Base-by-base conservation (phyloP, 2,113 vertebrate genomes). In the Neotoma lepida region DNA sequence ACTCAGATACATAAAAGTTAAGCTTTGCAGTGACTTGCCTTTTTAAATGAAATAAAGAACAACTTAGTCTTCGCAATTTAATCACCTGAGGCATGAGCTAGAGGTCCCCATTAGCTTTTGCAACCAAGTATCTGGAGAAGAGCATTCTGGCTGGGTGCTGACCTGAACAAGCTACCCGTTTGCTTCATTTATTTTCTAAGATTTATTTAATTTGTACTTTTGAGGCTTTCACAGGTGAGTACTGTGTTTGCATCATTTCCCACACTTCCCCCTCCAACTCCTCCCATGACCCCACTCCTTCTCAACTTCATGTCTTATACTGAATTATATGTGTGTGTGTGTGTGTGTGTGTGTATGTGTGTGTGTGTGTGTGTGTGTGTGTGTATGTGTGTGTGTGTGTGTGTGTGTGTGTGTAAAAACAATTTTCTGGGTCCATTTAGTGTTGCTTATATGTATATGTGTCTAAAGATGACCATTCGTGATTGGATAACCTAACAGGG, bases 41-140 rank as follows among this genome's bases (percentile, higher is more conserved):
- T 94, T 86, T 61, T 92, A 94, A 94, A 51, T 96, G n/a, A 91
- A 95, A 85, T 95, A 86, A 93, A 88, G 30, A 89, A 89, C 30
- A 93, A 84, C 26, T 3, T 91, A 71, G 14, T 93, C 77, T 91
- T 95, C 56, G 76, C 35, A 94, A 96, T 39, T 85, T 94, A 51
- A 94, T 90, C 90, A 94, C 91, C 74, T 61, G 80, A 91, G 54
- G 13, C 22, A 26, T 85, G 71, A 90, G 15, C 24, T 66, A 58
- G 56, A 87, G 9, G 87, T 17, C 35, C 44, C 81, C 61, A 58
- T 15, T 22, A 85, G n/a, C 77, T 10, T 28, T 89, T 90, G 30
- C 13, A 94, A 41, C 78, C 86, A 49, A 94, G 58, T 66, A 6
- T 70, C 68, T 94, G 39, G 20, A 94, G 24, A 58, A 80, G 1